phyloP scores from a whole-genome alignment of 2,888 invertebrate species.

The Heliconius cydno region DNA sequence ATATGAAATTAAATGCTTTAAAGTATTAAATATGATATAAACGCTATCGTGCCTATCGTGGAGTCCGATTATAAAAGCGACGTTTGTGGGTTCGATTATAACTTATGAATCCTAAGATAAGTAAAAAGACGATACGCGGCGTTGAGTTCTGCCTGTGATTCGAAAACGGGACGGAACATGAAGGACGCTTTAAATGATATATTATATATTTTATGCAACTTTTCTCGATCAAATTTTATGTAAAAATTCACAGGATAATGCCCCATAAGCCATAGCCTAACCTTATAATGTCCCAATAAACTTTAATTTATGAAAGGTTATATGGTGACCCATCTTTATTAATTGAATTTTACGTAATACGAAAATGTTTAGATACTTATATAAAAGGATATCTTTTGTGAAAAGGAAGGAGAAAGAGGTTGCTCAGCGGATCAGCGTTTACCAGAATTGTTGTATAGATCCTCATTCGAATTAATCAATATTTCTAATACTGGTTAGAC shows the following conservation, averaged over 20 bases:
- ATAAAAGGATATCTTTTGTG: too few species aligned
- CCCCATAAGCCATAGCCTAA: neutral
- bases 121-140: neutral
- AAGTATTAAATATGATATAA: neutral
- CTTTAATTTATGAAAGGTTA: neutral
- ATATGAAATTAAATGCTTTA: neutral
- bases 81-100: neutral
- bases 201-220: too few species aligned
- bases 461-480: too few species aligned
- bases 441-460: too few species aligned
- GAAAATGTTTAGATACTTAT: too few species aligned
- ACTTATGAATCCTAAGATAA: too few species aligned
- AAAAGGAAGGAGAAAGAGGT: too few species aligned
- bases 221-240: neutral
- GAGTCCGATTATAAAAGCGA: neutral
- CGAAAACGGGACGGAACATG: too few species aligned
- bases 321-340: neutral
- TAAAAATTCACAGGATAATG: neutral
- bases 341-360: neutral
- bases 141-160: too few species aligned
- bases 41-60: neutral
- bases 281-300: constrained; percentile 14
- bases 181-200: too few species aligned
- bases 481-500: too few species aligned
- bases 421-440: too few species aligned